These are phyloP conservation scores for Ptilodon capucinus DNA, from an alignment of 2,888 invertebrate species.

Conservation along the genomic window DNA sequence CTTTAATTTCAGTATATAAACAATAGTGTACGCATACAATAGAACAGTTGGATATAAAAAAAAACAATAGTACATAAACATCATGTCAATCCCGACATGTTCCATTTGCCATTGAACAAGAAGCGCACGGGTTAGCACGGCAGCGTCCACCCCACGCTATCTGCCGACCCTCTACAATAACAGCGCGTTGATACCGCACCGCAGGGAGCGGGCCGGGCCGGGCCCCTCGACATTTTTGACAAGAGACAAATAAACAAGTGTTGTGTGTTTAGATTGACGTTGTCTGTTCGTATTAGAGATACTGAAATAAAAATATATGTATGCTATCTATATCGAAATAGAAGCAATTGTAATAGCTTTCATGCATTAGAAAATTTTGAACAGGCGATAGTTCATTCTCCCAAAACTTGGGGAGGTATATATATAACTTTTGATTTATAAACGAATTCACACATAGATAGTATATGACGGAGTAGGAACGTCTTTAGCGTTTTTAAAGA, in stretches of 20 bases:
- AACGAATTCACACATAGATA: too few relatives aligned
- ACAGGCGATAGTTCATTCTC: too few relatives aligned
- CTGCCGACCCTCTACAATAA: constrained; percentile 28
- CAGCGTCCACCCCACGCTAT: not conserved
- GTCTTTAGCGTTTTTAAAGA: too few relatives aligned
- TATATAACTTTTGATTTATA: too few relatives aligned
- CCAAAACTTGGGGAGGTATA: too few relatives aligned
- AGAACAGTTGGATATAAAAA: not conserved
- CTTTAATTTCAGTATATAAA: too few relatives aligned
- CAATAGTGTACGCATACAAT: too few relatives aligned
- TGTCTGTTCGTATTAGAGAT: not conserved
- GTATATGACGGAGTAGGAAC: too few relatives aligned
- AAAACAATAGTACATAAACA: not conserved
- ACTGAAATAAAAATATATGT: too few relatives aligned
- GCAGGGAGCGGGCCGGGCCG: not conserved
- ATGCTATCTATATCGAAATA: too few relatives aligned
- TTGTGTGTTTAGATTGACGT: not conserved
- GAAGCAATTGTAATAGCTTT: too few relatives aligned
- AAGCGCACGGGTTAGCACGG: not conserved
- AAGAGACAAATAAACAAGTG: not conserved
- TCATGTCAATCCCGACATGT: not conserved
- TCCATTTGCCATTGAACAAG: not conserved
- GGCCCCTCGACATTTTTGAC: not conserved
- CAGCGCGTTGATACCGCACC: constrained; percentile 8
- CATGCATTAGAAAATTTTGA: too few relatives aligned